Conservation (phyloP, 1,140 invertebrate genomes). For the Zaprionus ornatus region DNA sequence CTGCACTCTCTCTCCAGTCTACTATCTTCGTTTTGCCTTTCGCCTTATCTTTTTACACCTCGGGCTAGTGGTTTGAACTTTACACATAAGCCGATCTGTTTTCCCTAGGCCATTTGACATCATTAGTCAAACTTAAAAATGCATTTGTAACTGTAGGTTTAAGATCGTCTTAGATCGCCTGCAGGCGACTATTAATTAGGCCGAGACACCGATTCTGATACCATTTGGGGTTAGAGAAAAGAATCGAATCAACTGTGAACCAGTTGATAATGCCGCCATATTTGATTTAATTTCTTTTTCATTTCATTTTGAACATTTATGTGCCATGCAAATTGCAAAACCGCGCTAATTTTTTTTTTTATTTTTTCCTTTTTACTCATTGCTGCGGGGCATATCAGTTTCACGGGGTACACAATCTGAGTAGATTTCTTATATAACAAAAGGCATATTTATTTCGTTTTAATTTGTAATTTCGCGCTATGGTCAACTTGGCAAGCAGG, state of each 20-base stretch:
- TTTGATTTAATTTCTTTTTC: slow-evolving; percentile 57
- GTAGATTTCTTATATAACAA: slow-evolving; percentile 62
- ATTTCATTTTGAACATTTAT: slow-evolving; percentile 35
- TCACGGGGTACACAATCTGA: slow-evolving; percentile 35
- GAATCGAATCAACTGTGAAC: slow-evolving; percentile 9
- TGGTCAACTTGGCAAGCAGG: slow-evolving; percentile 54
- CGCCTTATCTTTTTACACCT: slow-evolving; percentile 47
- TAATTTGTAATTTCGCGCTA: slow-evolving; percentile 82
- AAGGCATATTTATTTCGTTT: slow-evolving; percentile 82
- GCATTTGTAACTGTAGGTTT: slow-evolving; percentile 66
- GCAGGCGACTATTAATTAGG: slow-evolving; percentile 68
- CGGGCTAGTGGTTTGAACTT: slow-evolving; percentile 72
- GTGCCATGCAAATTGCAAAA: slow-evolving; percentile 78
- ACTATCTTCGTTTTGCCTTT: background rate
- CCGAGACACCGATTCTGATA: slow-evolving; percentile 35
- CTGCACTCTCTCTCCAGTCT: background rate
- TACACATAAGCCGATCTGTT: slow-evolving; percentile 72
- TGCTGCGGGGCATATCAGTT: slow-evolving; percentile 59
- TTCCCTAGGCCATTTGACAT: slow-evolving; percentile 59
- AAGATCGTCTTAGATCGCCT: slow-evolving; percentile 30
- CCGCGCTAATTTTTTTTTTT: slow-evolving; percentile 71
- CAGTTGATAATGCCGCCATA: slow-evolving; percentile 49
- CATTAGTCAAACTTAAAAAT: slow-evolving; percentile 81
- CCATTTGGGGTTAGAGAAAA: slow-evolving; percentile 35
- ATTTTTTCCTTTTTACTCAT: background rate